Evolutionary conservation across 2,797 vertebrate species (phyloP).

Genomic region (Lagocephalus sceleratus): DNA sequence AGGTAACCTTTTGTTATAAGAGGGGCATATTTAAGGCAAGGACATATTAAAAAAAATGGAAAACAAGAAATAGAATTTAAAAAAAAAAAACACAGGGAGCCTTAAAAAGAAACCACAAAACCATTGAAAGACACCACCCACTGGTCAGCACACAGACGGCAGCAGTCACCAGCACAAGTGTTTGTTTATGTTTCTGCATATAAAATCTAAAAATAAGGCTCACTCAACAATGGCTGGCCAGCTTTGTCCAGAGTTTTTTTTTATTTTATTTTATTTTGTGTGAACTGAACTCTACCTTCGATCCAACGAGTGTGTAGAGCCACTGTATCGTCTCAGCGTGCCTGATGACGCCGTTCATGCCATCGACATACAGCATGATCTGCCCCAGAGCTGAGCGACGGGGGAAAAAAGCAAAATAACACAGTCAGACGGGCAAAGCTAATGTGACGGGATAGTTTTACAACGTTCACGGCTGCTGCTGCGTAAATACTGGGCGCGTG

Average conservation of each 20-base stretch:
- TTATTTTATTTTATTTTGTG: not conserved
- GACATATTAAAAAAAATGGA: not conserved
- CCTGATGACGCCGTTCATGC: conserved; percentile 94
- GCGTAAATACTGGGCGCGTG: not conserved
- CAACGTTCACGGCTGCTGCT: not conserved
- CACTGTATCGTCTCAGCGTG: conserved; percentile 91
- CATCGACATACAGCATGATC: conserved; percentile 97
- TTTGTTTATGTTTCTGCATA: conserved; percentile 23
- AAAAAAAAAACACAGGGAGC: not conserved
- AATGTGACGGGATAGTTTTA: conserved; percentile 4
- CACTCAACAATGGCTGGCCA: conserved; percentile 21
- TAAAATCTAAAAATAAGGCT: conserved; percentile 35
- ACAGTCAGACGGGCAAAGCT: conserved; percentile 46
- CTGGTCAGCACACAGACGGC: conserved; percentile 14
- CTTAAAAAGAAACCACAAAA: conserved; percentile 24
- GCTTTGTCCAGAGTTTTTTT: conserved; percentile 2
- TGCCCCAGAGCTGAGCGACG: conserved; percentile 85
- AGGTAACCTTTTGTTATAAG: too few relatives aligned
- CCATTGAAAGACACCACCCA: conserved; percentile 20
- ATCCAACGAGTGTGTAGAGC: conserved; percentile 92
- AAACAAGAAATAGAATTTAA: not conserved
- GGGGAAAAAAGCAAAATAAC: conserved; percentile 4
- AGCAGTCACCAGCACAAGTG: conserved; percentile 30
- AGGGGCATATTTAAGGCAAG: not conserved
- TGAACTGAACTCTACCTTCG: conserved; percentile 79